phyloP scores from a whole-genome alignment of 2,888 invertebrate species.

The Polia nebulosa region DNA sequence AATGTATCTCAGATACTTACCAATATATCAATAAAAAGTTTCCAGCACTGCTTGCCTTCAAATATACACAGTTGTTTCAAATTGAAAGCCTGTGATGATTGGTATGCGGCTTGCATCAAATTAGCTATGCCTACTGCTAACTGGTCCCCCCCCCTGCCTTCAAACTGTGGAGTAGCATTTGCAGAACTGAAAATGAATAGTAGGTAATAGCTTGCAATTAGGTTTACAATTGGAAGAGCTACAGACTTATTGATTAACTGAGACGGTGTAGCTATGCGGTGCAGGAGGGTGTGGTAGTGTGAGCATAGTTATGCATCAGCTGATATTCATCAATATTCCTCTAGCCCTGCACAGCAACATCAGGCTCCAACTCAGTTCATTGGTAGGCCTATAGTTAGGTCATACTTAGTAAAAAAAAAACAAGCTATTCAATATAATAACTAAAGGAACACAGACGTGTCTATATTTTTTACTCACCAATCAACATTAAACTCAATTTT shows the following conservation, averaged over 20 bases:
- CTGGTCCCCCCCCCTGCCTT: slow-evolving; percentile 98
- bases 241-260: neutral
- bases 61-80: slow-evolving; percentile 95
- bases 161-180: slow-evolving; percentile 99
- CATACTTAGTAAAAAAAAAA: neutral
- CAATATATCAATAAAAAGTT: slow-evolving; percentile 97
- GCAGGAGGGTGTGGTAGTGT: neutral
- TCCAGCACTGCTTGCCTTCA: slow-evolving; percentile 97
- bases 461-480: slow-evolving; percentile 92
- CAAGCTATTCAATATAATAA: neutral
- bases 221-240: neutral
- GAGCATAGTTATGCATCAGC: neutral
- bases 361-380: neutral
- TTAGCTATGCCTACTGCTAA: slow-evolving; percentile 96
- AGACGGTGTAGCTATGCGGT: neutral
- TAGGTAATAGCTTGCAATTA: neutral
- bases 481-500: slow-evolving; percentile 99
- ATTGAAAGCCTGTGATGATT: slow-evolving; percentile 94
- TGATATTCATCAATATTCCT: neutral
- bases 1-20: slow-evolving; percentile 86
- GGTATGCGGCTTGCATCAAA: slow-evolving; percentile 95
- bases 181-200: slow-evolving; percentile 93
- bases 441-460: neutral
- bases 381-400: neutral
- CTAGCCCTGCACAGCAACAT: neutral